phyloP scores from a whole-genome alignment of 2,888 invertebrate species.

The Teinopalpus imperialis region DNA sequence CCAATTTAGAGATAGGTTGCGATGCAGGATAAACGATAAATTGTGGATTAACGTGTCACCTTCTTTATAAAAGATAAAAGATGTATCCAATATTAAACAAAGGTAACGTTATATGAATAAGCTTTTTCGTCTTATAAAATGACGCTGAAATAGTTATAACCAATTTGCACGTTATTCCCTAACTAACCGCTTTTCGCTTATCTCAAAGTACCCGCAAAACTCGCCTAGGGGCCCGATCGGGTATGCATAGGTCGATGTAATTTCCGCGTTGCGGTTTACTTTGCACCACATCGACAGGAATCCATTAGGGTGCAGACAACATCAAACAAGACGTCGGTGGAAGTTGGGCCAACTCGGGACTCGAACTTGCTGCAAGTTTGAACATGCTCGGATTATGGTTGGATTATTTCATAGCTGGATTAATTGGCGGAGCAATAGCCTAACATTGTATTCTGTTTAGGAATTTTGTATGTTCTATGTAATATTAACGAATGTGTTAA shows the following conservation, averaged over 20 bases:
- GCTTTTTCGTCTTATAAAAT: too few relatives aligned
- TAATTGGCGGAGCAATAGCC: constrained; percentile 6
- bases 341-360: constrained; percentile 9
- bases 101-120: too few relatives aligned
- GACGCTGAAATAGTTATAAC: too few relatives aligned
- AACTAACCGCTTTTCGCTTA: too few relatives aligned
- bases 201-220: not conserved
- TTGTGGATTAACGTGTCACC: too few relatives aligned
- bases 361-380: constrained; percentile 13
- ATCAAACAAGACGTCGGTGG: constrained; percentile 38
- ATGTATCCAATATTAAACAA: too few relatives aligned
- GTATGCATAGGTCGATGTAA: constrained; percentile 28
- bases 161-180: not conserved
- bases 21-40: too few relatives aligned
- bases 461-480: too few relatives aligned
- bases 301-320: constrained; percentile 35
- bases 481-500: too few relatives aligned
- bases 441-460: too few relatives aligned
- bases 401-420: constrained; percentile 6
- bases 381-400: constrained; percentile 5
- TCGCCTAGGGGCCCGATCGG: not conserved
- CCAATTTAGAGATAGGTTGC: too few relatives aligned
- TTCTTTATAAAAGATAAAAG: too few relatives aligned
- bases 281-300: constrained; percentile 26
- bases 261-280: constrained; percentile 30